Base-by-base conservation (phyloP, 2,113 vertebrate species). In the Lontra canadensis region DNA sequence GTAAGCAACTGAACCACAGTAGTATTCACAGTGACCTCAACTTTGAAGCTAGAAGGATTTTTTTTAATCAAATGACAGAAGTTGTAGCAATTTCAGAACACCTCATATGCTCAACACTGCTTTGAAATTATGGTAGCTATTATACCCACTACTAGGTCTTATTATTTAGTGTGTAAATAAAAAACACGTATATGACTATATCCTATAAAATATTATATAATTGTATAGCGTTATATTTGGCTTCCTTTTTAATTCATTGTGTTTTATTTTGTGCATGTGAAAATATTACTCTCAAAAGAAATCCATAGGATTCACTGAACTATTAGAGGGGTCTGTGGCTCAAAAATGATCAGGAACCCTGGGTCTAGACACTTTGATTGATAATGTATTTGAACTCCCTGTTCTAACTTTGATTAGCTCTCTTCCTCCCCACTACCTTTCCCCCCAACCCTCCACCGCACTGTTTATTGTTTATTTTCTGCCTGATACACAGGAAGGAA, bases 251-350 rank as follows among this genome's bases (percentile, higher is more conserved):
- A 92, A 59, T 67, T 25, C 36, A 63, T 74, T 87, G 12, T 95
- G 31, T 71, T 94, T 93, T 90, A 83, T 93, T 95, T 90, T 59
- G 67, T 57, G 7, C 10, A 80, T 88, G 88, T 92, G 73, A 91
- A 92, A 88, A 88, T 88, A 92, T 31, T 84, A 47, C 87, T 93
- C 20, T 93, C 79, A 49, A 91, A 95, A 83, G 29, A 97, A 96
- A 87, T 78, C 21, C 21, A 67, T 49, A 83, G 29, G 13, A 80
- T 92, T 95, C 9, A 90, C 26, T 31, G 83, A 88, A 90, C 12
- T 90, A 20, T 92, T 39, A 83, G 59, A 92, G 42, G 47, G 21
- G 6, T 47, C 67, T 52, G 26, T 84, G 69, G 20, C 49, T 76
- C 65, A 81, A 26, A 80, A 90, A 90, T 76, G 7, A 4, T 85